phyloP scores from a whole-genome alignment of 2,888 invertebrate genomes.

The Acleris cristana region DNA sequence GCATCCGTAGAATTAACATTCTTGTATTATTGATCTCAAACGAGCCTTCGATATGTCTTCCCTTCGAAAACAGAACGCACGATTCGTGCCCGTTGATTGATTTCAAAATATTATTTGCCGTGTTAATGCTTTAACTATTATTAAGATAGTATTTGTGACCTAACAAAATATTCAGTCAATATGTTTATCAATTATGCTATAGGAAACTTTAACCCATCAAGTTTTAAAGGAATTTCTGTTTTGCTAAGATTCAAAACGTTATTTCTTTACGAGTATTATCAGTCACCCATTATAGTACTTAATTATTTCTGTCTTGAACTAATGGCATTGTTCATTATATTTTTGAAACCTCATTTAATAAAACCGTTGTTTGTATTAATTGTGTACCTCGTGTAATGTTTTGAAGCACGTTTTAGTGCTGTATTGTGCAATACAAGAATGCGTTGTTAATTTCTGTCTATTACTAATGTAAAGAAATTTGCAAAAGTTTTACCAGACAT shows the following conservation, averaged over 20 bases:
- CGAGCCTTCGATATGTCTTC: slow-evolving; percentile 44
- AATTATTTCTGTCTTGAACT: slow-evolving; percentile 12
- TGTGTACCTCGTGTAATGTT: slow-evolving; percentile 27
- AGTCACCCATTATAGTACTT: background rate
- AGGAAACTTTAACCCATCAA: background rate
- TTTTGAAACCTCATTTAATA: slow-evolving; percentile 10
- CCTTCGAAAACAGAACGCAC: slow-evolving; percentile 31
- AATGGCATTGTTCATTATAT: slow-evolving; percentile 24
- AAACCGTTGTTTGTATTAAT: slow-evolving; percentile 17
- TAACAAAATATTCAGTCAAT: slow-evolving; percentile 24
- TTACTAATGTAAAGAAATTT: slow-evolving; percentile 8
- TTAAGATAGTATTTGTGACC: slow-evolving; percentile 26
- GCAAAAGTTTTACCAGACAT: slow-evolving; percentile 12
- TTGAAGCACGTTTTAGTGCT: slow-evolving; percentile 53
- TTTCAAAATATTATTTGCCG: slow-evolving; percentile 36
- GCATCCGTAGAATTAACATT: slow-evolving; percentile 39
- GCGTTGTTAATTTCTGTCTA: slow-evolving; percentile 26
- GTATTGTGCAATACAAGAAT: slow-evolving; percentile 38
- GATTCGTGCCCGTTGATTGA: slow-evolving; percentile 21
- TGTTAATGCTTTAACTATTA: slow-evolving; percentile 27
- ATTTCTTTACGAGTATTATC: background rate
- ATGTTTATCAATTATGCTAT: slow-evolving; percentile 11
- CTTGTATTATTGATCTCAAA: slow-evolving; percentile 55
- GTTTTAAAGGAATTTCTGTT: background rate
- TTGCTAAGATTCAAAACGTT: background rate